Conservation (phyloP, 2,797 vertebrate species). For the Pantherophis alleghaniensis region DNA sequence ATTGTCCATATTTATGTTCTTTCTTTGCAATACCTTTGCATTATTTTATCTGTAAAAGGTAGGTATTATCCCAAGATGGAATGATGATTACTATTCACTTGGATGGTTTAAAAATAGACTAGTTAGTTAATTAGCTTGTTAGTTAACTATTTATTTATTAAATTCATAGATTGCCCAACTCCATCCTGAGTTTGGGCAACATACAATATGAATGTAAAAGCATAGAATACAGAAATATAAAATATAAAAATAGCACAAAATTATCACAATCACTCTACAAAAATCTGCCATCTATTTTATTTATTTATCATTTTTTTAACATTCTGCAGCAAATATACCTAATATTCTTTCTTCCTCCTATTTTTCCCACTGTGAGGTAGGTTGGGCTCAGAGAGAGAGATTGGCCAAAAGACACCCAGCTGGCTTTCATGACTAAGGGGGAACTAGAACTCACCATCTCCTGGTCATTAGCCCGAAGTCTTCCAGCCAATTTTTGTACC, state of each 20-base stretch:
- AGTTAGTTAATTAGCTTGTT: neutral
- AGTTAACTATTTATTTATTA: neutral
- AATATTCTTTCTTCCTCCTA: too few species aligned
- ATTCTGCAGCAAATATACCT: too few species aligned
- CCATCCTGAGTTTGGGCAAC: neutral
- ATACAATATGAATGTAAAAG: neutral
- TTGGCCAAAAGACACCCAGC: too few species aligned
- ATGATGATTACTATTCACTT: neutral
- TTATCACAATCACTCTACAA: neutral
- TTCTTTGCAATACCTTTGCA: neutral
- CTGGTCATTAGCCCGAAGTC: too few species aligned
- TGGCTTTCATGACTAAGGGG: too few species aligned
- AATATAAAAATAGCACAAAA: neutral
- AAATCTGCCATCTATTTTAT: neutral
- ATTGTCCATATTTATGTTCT: neutral
- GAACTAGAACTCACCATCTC: too few species aligned
- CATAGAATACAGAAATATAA: neutral
- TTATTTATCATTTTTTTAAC: too few species aligned
- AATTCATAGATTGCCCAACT: neutral
- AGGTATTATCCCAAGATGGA: neutral
- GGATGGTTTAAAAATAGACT: neutral
- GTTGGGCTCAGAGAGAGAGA: too few species aligned
- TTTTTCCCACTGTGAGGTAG: too few species aligned
- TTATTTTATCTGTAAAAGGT: neutral
- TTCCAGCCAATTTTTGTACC: too few species aligned